Conservation (phyloP, 2,888 invertebrate genomes). For the Sesia apiformis region DNA sequence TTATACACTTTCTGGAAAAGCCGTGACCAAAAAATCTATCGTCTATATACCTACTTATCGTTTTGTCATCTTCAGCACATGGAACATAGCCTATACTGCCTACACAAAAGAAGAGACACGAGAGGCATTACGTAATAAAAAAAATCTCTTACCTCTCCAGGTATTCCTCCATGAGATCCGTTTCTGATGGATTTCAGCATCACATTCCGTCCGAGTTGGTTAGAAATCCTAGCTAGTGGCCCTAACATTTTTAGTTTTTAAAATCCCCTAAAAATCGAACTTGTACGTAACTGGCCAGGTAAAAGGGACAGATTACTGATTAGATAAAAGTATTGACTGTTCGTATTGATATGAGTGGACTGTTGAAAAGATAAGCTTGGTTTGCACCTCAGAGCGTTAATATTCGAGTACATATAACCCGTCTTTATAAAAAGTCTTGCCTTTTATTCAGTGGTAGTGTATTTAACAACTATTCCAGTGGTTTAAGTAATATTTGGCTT, state of each 20-base stretch:
- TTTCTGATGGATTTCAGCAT: slow-evolving; percentile 48
- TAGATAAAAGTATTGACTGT: slow-evolving; percentile 19
- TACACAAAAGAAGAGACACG: too few species aligned
- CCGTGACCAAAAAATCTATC: too few species aligned
- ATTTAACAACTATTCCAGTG: too few species aligned
- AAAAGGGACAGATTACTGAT: slow-evolving; percentile 25
- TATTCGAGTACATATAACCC: neutral
- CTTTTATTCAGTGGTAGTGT: neutral
- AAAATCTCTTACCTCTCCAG: slow-evolving; percentile 47
- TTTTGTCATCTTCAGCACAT: too few species aligned
- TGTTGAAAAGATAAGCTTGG: slow-evolving; percentile 23
- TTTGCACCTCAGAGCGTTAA: neutral
- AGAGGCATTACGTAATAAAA: slow-evolving; percentile 31
- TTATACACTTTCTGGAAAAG: too few species aligned
- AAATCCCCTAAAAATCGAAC: neutral
- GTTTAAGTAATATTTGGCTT: too few species aligned
- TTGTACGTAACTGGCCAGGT: neutral
- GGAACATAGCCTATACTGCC: too few species aligned
- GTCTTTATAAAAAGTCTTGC: neutral
- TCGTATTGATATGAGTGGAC: slow-evolving; percentile 22
- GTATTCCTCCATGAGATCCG: slow-evolving; percentile 53
- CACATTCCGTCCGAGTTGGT: slow-evolving; percentile 45
- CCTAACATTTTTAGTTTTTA: slow-evolving; percentile 47
- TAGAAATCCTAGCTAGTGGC: slow-evolving; percentile 49
- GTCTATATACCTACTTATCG: too few species aligned